Conservation (phyloP, 2,888 invertebrate genomes). For the Camponotus fellah region DNA sequence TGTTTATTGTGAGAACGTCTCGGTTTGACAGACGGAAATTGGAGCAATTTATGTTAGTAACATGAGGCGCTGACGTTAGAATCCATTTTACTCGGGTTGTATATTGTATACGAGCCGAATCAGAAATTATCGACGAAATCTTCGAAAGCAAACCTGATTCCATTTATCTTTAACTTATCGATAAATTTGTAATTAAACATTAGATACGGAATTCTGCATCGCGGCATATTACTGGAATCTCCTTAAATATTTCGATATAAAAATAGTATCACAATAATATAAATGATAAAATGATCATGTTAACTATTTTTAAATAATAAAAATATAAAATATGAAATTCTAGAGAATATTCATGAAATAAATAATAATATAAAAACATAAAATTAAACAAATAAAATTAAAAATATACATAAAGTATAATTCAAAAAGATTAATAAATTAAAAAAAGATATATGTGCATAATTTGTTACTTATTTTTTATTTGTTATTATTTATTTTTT, state of each 20-base stretch:
- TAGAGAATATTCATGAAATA: background rate
- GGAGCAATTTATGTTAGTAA: conserved; percentile 76
- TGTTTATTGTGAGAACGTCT: conserved; percentile 74
- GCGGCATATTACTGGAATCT: background rate
- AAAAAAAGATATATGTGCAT: background rate
- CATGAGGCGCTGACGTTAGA: conserved; percentile 57
- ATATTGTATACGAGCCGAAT: conserved; percentile 58
- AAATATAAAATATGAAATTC: background rate
- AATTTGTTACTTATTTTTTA: background rate
- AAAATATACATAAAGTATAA: no score
- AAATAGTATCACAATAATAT: background rate
- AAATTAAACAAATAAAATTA: background rate
- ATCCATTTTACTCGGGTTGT: conserved; percentile 59
- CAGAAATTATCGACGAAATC: conserved; percentile 75
- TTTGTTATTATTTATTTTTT: no score
- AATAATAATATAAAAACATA: background rate
- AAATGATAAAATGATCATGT: background rate
- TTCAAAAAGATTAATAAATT: no score
- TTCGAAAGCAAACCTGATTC: conserved; percentile 68
- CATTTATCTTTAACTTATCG: conserved; percentile 46
- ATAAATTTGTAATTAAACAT: conserved; percentile 29
- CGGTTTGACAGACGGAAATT: conserved; percentile 83
- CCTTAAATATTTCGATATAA: background rate
- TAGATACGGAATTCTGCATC: background rate
- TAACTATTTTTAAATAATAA: background rate